phyloP scores from a whole-genome alignment of 1,140 invertebrate species.

The Holotrichia oblita region DNA sequence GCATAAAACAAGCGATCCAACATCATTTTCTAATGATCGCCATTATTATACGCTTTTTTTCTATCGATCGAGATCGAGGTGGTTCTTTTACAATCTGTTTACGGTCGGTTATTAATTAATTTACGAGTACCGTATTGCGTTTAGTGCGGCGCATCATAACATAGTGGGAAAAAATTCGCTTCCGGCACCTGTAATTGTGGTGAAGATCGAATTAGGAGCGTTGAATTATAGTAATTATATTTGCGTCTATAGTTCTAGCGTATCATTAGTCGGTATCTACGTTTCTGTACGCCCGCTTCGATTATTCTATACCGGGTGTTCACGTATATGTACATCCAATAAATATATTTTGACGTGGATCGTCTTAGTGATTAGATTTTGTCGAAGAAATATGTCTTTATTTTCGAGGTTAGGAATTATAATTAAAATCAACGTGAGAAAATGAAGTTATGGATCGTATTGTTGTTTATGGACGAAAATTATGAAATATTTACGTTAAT shows the following conservation, averaged over 20 bases:
- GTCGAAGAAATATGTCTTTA: slow-evolving; percentile 17
- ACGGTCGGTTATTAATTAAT: slow-evolving; percentile 13
- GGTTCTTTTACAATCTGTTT: background rate
- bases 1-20: background rate
- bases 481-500: background rate
- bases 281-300: background rate
- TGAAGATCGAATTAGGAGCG: background rate
- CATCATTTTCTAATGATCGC: background rate
- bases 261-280: background rate
- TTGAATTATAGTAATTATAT: background rate
- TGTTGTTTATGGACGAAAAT: background rate
- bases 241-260: background rate
- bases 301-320: background rate
- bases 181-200: slow-evolving; percentile 5
- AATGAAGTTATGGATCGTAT: background rate
- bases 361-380: background rate
- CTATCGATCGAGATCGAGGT: background rate
- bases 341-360: background rate
- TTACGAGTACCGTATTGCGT: background rate
- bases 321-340: background rate
- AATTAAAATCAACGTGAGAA: slow-evolving; percentile 3
- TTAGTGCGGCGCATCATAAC: background rate
- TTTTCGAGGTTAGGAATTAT: background rate
- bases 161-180: background rate
- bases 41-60: background rate